phyloP scores from a whole-genome alignment of 2,797 vertebrate species.

The Pempheris klunzingeri region DNA sequence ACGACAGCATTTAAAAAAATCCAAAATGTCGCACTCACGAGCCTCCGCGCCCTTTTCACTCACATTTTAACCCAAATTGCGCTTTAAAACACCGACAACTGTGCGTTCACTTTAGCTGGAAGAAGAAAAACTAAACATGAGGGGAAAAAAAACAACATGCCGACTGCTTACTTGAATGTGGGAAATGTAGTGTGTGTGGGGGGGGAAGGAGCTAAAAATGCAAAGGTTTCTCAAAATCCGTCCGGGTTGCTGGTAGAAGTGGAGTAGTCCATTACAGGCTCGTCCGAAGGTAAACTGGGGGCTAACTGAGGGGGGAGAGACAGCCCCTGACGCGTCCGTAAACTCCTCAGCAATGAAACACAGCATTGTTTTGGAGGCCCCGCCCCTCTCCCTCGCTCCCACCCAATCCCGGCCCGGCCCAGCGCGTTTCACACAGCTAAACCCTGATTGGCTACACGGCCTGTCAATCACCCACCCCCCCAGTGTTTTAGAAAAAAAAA shows the following conservation, averaged over 20 bases:
- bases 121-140: constrained; percentile 2
- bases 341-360: constrained; percentile 91
- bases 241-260: constrained; percentile 83
- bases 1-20: constrained; percentile 3
- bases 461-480: constrained; percentile 83
- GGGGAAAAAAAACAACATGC: constrained; percentile 50
- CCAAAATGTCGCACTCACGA: constrained; percentile 5
- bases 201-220: constrained; percentile 71
- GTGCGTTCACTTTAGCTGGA: constrained; percentile 48
- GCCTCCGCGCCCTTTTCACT: constrained; percentile 78
- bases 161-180: constrained; percentile 85
- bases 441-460: constrained; percentile 77
- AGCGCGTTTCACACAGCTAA: constrained; percentile 6
- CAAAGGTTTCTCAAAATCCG: constrained; percentile 85
- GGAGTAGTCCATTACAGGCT: constrained; percentile 90
- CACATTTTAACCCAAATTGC: constrained; percentile 58
- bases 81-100: constrained; percentile 40
- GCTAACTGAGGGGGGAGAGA: constrained; percentile 73
- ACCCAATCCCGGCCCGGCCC: constrained; percentile 63
- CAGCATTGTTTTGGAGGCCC: constrained; percentile 91
- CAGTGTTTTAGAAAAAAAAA: constrained; percentile 69
- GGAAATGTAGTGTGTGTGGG: constrained; percentile 64
- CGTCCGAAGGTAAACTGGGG: constrained; percentile 88
- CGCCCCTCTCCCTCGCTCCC: constrained; percentile 76
- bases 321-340: constrained; percentile 83